phyloP scores from a whole-genome alignment of 2,888 invertebrate genomes.

The Perdita meconis region DNA sequence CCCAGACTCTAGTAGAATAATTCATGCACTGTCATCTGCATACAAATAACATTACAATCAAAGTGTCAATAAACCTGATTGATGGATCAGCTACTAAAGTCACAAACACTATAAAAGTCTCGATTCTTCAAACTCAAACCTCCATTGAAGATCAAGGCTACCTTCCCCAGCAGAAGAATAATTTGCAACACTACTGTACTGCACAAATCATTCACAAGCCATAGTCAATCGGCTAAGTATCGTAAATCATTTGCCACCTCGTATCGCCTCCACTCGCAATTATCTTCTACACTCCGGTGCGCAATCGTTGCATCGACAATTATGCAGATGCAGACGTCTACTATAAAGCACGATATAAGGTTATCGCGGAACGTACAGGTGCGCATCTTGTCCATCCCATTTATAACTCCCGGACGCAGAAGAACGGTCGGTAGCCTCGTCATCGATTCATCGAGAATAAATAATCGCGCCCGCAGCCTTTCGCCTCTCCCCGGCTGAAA shows the following conservation, averaged over 20 bases:
- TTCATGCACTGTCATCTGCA: too few species aligned
- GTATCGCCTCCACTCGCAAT: neutral
- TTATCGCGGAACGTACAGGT: slow-evolving; percentile 26
- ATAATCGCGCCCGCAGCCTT: slow-evolving; percentile 58
- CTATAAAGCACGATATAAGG: slow-evolving; percentile 14
- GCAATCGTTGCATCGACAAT: slow-evolving; percentile 13
- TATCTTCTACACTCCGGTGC: neutral
- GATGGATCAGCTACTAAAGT: too few species aligned
- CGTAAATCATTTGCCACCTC: neutral
- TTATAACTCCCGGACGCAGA: slow-evolving; percentile 61
- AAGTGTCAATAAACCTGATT: too few species aligned
- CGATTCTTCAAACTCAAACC: too few species aligned
- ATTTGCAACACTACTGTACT: neutral
- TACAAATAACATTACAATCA: too few species aligned
- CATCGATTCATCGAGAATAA: slow-evolving; percentile 75
- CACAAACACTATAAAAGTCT: too few species aligned
- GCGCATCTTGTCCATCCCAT: slow-evolving; percentile 62
- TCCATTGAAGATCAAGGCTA: too few species aligned
- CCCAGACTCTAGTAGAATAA: too few species aligned
- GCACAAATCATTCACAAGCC: neutral
- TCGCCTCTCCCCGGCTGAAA: neutral
- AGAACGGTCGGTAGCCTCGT: slow-evolving; percentile 70
- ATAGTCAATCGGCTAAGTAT: neutral
- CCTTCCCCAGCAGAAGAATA: neutral
- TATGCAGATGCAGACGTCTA: slow-evolving; percentile 15